Conservation (phyloP, 2,113 vertebrate genomes). For the Empidonax traillii region DNA sequence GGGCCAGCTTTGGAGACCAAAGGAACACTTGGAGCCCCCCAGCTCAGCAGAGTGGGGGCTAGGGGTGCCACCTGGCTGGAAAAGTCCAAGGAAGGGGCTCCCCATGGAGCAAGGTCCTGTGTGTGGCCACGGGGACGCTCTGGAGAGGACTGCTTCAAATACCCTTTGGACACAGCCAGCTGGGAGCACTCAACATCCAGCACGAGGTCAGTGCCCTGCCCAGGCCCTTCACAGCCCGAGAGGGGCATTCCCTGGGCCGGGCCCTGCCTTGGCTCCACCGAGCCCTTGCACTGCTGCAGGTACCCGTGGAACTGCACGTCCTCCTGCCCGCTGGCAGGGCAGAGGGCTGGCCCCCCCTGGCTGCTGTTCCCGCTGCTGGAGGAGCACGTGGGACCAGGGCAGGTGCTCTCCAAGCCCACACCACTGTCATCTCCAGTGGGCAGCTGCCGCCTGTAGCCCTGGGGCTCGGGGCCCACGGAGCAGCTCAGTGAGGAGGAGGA, state of each 20-base stretch:
- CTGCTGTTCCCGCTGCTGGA: accelerated
- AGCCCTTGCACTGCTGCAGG: conserved; percentile 58
- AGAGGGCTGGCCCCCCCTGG: accelerated
- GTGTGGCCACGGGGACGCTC: accelerated
- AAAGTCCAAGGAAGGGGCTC: neutral
- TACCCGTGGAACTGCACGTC: conserved; percentile 50
- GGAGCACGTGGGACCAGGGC: neutral
- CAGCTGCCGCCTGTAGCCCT: neutral
- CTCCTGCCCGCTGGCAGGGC: accelerated
- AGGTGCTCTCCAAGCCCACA: neutral
- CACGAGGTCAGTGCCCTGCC: accelerated
- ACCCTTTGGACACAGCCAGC: conserved; percentile 42
- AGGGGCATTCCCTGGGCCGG: neutral
- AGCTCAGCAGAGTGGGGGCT: neutral
- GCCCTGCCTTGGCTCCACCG: neutral
- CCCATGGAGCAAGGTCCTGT: accelerated
- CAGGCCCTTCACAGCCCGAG: neutral
- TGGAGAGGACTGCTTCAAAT: conserved; percentile 56
- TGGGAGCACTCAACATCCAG: neutral
- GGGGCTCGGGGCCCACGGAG: accelerated
- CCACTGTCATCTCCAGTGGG: neutral
- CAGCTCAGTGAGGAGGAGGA: neutral
- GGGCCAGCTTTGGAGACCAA: neutral
- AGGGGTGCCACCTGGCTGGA: neutral
- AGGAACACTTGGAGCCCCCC: neutral